Evolutionary conservation across 2,888 invertebrate genomes (phyloP), one percentile per base, ranked within the genome.

Genomic region (Heterodera filipjevi): DNA sequence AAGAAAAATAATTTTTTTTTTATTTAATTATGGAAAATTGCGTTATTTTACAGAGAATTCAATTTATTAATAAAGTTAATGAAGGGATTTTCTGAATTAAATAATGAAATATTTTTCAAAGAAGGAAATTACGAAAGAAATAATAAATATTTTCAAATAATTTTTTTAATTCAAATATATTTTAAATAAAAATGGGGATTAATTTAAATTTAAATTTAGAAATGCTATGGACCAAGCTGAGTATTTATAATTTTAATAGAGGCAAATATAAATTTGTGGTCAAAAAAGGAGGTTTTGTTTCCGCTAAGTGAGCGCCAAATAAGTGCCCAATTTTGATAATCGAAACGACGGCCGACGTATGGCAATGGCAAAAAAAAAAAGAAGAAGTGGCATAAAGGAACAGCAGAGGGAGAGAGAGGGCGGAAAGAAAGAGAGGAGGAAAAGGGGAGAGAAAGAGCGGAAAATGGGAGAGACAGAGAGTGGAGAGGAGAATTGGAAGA

Each of bases 291-390:
- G 32, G n/a, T 39, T 70, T n/a, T 1, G n/a, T n/a, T 59, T 59
- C n/a, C n/a, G 59, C 22, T 59, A 59, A 59, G n/a, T 22, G 59
- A 53, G n/a, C 59, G 59, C 59, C 59, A 59, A 59, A 59, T 59
- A 59, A 59, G 59, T 10, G 59, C 59, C 59, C 59, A 59, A 59
- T 59, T 59, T 59, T 59, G 59, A 27, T 59, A 59, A 59, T 59
- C 59, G 59, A 59, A 59, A 27, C n/a, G n/a, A 59, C 14, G n/a
- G 19, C 53, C 44, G 44, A 44, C 44, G 44, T n/a, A 22, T 53
- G 53, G 59, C 59, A 59, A 59, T 27, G 59, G 59, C 59, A 59
- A n/a, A 59, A n/a, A 59, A 59, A 49, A 30, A n/a, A 44, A n/a
- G 32, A 32, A 70, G n/a, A 44, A 70, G 70, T 44, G 44, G 70